phyloP scores from a whole-genome alignment of 2,113 vertebrate species.

The Puma concolor region DNA sequence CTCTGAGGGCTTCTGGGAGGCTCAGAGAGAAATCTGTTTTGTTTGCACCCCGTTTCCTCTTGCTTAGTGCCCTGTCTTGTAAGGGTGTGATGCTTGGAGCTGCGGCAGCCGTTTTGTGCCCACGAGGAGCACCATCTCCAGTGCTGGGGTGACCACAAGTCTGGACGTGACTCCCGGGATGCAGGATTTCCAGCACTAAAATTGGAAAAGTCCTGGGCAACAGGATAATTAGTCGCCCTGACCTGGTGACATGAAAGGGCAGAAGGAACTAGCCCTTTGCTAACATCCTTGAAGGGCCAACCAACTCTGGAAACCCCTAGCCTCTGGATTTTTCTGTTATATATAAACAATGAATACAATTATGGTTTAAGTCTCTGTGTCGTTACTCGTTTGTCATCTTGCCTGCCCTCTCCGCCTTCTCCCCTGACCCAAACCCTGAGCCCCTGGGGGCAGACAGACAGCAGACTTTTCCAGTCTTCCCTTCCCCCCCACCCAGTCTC shows the following conservation, averaged over 20 bases:
- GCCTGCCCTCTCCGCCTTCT: fast-evolving
- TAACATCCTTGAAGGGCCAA: background rate
- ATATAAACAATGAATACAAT: background rate
- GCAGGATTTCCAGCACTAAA: background rate
- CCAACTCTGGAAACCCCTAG: background rate
- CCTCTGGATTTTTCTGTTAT: background rate
- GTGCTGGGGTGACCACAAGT: background rate
- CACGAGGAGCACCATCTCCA: background rate
- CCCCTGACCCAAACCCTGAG: fast-evolving
- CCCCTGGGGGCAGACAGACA: background rate
- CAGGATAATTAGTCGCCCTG: background rate
- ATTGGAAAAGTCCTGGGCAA: background rate
- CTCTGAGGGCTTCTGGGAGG: background rate
- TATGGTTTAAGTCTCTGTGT: background rate
- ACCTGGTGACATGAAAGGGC: background rate
- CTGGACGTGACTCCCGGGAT: background rate
- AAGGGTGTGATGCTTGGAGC: background rate
- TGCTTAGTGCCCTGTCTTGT: background rate
- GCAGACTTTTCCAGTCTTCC: background rate
- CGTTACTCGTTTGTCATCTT: background rate
- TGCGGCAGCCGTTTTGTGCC: background rate
- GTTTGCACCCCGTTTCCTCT: background rate
- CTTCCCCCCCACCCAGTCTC: fast-evolving
- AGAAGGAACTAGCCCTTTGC: background rate
- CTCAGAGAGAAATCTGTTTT: background rate